A percentile compares a stretch with the other conserved stretches of the same genome.
phyloP scores from a whole-genome alignment of 2,888 invertebrate genomes.

The Lycaena phlaeas region DNA sequence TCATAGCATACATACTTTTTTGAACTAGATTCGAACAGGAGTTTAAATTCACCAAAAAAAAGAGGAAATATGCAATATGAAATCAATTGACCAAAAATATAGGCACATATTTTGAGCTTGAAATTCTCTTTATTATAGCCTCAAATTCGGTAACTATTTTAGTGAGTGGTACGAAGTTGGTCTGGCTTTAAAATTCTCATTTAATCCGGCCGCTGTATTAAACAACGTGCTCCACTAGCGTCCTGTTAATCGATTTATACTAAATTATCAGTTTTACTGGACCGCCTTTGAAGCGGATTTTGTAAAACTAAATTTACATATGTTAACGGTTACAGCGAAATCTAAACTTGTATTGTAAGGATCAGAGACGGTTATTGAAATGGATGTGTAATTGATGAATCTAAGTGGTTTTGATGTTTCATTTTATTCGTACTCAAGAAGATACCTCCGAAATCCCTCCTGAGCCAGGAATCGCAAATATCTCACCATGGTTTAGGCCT shows the following conservation, averaged over 20 bases:
- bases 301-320: constrained; percentile 48
- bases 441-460: too few species aligned
- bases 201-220: constrained; percentile 25
- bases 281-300: constrained; percentile 37
- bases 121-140: background rate
- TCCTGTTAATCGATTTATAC: constrained; percentile 38
- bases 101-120: too few species aligned
- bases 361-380: constrained; percentile 31
- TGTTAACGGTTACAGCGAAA: constrained; percentile 41
- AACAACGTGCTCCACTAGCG: constrained; percentile 33
- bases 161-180: background rate
- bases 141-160: constrained; percentile 1
- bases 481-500: too few species aligned
- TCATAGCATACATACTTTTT: too few species aligned
- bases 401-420: constrained; percentile 26
- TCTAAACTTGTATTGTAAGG: constrained; percentile 33
- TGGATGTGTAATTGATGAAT: constrained; percentile 42
- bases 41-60: too few species aligned
- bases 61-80: too few species aligned
- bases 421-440: too few species aligned
- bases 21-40: too few species aligned
- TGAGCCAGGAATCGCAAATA: too few species aligned
- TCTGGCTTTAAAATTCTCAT: constrained; percentile 29
- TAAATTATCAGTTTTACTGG: constrained; percentile 44
- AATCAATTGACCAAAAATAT: too few species aligned